Conservation (phyloP, 2,113 vertebrate genomes). For the Microtus richardsoni region DNA sequence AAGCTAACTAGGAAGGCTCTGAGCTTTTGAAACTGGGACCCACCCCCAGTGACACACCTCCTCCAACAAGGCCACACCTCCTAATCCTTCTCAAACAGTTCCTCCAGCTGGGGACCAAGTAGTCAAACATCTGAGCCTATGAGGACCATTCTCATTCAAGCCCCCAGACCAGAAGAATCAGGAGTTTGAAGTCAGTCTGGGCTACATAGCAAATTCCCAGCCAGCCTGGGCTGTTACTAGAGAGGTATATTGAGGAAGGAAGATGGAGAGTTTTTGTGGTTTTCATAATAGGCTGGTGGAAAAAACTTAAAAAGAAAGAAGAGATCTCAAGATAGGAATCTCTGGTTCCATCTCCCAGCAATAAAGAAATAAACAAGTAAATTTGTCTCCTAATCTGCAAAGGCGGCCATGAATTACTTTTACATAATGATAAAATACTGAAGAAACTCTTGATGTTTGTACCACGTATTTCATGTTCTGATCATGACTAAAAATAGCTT, state of each 20-base stretch:
- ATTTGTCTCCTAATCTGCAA: background rate
- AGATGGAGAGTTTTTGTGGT: background rate
- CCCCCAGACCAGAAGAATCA: background rate
- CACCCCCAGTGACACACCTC: background rate
- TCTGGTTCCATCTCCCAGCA: background rate
- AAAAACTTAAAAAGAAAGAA: background rate
- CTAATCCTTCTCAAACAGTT: background rate
- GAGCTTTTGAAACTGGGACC: background rate
- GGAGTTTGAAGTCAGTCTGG: background rate
- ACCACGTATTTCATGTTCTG: conserved; percentile 42
- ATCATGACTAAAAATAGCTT: conserved; percentile 46
- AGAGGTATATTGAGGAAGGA: background rate
- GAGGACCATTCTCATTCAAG: background rate
- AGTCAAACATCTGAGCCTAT: background rate
- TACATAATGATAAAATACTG: background rate
- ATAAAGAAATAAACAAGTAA: conserved; percentile 4
- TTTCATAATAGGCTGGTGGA: background rate
- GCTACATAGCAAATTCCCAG: background rate
- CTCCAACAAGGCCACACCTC: background rate
- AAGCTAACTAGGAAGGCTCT: background rate
- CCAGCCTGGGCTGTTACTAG: background rate
- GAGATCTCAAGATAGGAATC: background rate
- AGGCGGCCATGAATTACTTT: background rate
- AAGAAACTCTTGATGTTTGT: conserved; percentile 3
- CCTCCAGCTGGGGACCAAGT: background rate